Evolutionary conservation across 2,797 vertebrate species (phyloP).

Genomic region (Dallia pectoralis): DNA sequence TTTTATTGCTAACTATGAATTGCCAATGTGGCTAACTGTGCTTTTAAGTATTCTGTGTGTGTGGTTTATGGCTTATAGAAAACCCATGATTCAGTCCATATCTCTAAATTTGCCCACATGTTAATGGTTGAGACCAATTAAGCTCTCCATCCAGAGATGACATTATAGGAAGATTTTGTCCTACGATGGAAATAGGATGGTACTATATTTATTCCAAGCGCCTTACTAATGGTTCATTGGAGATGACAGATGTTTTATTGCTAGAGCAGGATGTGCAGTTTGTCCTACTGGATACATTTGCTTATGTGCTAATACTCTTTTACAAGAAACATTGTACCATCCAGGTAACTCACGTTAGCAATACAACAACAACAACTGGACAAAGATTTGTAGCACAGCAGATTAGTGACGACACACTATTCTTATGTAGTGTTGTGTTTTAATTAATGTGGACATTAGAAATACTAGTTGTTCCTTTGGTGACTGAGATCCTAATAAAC

Average conservation of each 20-base stretch:
- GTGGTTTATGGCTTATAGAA: constrained; percentile 55
- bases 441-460: no score
- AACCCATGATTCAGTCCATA: constrained; percentile 40
- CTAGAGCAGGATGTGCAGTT: neutral
- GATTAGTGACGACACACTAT: no score
- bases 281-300: neutral
- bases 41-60: constrained; percentile 51
- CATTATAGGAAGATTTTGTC: constrained; percentile 6
- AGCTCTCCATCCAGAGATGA: constrained; percentile 18
- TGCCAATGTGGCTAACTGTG: constrained; percentile 67
- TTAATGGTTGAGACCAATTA: constrained; percentile 46
- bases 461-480: no score
- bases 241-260: neutral
- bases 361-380: no score
- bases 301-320: neutral
- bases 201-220: neutral
- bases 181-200: neutral
- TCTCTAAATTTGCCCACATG: constrained; percentile 37
- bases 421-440: no score
- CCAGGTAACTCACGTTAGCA: no score
- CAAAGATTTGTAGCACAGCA: no score
- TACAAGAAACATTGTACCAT: neutral
- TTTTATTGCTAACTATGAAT: constrained; percentile 78
- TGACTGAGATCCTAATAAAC: no score
- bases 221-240: neutral